These are phyloP conservation scores for Drosophila pachea DNA, from an alignment of 1,140 invertebrate species.

Conservation along the genomic window DNA sequence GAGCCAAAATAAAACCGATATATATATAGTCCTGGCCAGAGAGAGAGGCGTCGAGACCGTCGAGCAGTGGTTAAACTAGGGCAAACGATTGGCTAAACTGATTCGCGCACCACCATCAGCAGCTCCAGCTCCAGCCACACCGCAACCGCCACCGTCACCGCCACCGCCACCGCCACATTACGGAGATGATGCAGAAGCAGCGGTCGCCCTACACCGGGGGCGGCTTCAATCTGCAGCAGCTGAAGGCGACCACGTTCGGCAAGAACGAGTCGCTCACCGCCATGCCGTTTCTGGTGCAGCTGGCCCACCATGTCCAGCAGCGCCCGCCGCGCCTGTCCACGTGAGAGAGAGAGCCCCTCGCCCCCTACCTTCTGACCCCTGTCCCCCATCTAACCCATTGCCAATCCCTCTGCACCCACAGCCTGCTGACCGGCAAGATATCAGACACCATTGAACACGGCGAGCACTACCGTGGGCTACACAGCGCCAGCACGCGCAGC, in stretches of 20 bases:
- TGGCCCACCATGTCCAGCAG: slow-evolving; percentile 26
- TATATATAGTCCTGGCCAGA: no score
- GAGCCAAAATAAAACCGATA: slow-evolving; percentile 1
- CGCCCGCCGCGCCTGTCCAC: slow-evolving; percentile 18
- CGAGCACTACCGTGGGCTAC: slow-evolving; percentile 15
- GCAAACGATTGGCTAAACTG: no score
- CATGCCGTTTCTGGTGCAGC: slow-evolving; percentile 45
- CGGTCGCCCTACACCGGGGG: slow-evolving; percentile 51
- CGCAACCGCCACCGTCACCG: background rate
- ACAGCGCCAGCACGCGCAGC: slow-evolving; percentile 8
- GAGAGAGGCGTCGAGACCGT: no score
- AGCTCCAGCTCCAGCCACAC: no score
- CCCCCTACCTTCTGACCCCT: background rate
- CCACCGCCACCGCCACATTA: background rate
- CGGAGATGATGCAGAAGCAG: slow-evolving; percentile 50
- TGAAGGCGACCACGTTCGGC: slow-evolving; percentile 8
- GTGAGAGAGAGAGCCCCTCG: slow-evolving; percentile 7
- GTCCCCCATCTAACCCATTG: background rate
- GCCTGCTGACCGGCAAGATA: slow-evolving; percentile 11
- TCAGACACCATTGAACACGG: no score
- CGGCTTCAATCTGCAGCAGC: slow-evolving; percentile 44
- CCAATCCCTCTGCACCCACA: slow-evolving; percentile 9
- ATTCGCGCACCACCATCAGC: no score
- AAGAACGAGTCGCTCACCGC: slow-evolving; percentile 35
- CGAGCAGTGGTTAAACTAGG: no score